Percentiles rank a stretch among this genome's conserved stretches.
Conservation (phyloP, 2,797 vertebrate species). For the Toxotes lorentzi region DNA sequence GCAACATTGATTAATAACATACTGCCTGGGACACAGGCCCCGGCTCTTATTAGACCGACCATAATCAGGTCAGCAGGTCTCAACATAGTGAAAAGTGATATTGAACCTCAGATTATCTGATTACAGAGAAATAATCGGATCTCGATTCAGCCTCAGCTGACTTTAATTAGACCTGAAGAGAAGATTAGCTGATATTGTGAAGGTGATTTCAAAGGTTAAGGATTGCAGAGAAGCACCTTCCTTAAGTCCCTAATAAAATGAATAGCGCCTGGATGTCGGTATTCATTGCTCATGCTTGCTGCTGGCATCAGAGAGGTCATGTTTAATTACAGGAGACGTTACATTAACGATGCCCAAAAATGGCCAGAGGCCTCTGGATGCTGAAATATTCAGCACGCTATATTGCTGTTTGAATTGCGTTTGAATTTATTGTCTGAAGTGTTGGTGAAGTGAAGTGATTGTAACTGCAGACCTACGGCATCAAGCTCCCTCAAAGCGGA, state of each 20-base stretch:
- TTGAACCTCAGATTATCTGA: constrained; percentile 68
- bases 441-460: constrained; percentile 30
- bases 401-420: constrained; percentile 42
- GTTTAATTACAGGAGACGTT: constrained; percentile 59
- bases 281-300: constrained; percentile 23
- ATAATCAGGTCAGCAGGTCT: constrained; percentile 67
- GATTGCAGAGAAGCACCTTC: constrained; percentile 58
- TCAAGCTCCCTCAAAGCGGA: constrained; percentile 26
- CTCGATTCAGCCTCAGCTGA: constrained; percentile 39
- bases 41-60: constrained; percentile 60
- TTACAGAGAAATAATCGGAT: constrained; percentile 71
- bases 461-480: constrained; percentile 15
- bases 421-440: constrained; percentile 43
- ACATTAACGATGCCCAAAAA: constrained; percentile 28
- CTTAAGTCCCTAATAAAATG: constrained; percentile 52
- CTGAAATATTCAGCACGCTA: constrained; percentile 30
- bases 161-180: constrained; percentile 62
- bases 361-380: constrained; percentile 18
- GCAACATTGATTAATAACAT: constrained; percentile 67
- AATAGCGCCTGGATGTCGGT: constrained; percentile 42
- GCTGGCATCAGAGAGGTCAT: constrained; percentile 16
- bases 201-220: constrained; percentile 74
- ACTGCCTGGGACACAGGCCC: constrained; percentile 38
- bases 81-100: constrained; percentile 53
- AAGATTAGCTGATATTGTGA: constrained; percentile 63